A percentile compares a stretch with the other conserved stretches of the same genome.
phyloP scores from a whole-genome alignment of 2,113 vertebrate species.

The Melanerpes aurifrons region DNA sequence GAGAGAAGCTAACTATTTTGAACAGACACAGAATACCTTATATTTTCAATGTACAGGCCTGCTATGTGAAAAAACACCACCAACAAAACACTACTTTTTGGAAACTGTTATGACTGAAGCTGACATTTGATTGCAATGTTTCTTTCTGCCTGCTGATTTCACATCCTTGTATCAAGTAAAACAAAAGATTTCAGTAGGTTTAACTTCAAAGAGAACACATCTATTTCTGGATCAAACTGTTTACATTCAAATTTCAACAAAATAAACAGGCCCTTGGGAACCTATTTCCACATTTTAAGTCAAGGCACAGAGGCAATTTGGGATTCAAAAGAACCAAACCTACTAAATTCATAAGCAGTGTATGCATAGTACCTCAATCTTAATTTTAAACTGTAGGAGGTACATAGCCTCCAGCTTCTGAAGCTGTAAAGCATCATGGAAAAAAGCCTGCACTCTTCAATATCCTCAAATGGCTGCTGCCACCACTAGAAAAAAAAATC shows the following conservation, averaged over 20 bases:
- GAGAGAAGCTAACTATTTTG: neutral
- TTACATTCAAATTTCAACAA: neutral
- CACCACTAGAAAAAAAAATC: neutral
- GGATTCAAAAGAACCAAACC: neutral
- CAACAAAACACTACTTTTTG: neutral
- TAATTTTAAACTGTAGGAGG: neutral
- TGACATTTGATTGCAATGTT: neutral
- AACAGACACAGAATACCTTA: neutral
- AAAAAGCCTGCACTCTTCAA: neutral
- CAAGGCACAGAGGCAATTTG: neutral
- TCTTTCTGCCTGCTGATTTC: neutral
- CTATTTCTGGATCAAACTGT: neutral
- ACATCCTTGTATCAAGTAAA: neutral
- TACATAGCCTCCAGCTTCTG: neutral
- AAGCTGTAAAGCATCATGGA: neutral
- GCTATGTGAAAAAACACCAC: neutral
- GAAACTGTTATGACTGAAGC: neutral
- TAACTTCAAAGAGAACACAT: neutral
- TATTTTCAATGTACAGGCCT: neutral
- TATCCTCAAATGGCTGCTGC: neutral
- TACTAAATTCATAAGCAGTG: accelerated
- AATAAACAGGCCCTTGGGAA: neutral
- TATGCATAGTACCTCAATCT: neutral
- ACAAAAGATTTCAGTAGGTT: neutral
- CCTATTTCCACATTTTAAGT: neutral